Base-by-base conservation (phyloP, 2,113 vertebrate genomes). In the Embiotoca jacksoni region DNA sequence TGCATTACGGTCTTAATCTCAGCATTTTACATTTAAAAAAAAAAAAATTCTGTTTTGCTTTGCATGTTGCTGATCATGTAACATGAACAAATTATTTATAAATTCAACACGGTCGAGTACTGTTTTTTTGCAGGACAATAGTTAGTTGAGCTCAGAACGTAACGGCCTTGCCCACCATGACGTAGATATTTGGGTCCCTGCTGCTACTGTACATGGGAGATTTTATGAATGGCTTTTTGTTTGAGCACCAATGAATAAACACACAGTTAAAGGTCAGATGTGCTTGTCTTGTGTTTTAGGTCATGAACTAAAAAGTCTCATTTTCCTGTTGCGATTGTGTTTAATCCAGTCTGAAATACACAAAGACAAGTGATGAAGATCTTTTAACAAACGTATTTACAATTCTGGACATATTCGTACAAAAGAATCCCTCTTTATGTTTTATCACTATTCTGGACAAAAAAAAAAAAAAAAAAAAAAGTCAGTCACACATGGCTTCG, bases 61-160 rank as follows among this genome's bases (percentile, higher is more conserved):
- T 88, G 88, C 88, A 92, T 93, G 89, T 93, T 92, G 78, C 78
- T 91, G 79, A 86, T 76, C 72, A 85, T 70, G 85, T 92, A 86
- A 92, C 89, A 92, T 93, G 87, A 85, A 85, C 39, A 62, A 76
- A 81, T 87, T 82, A 90, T 94, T 91, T 90, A 90, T 89, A 41
- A 85, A 72, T 60, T 67, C 74, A 74, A 83, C 59, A 73, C 89
- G 89, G 69, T 70, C 11, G 1, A 72, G 23, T 59, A 32, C 16
- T 73, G 6, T 64, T 36, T 76, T 88, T 86, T 82, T 88, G 82
- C 79, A 77, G 85, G 88, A 90, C 72, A 85, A 81, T 74, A 46
- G 33, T 75, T 66, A 76, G n/a, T 77, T 63, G 75, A 85, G 66
- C 71, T 86, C n/a, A 71, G 72, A 62, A 60, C 63, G 56, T 72